A percentile compares a stretch with the other conserved stretches of the same genome.
Conservation (phyloP, 2,113 vertebrate species). For the Heterotilapia buettikoferi region DNA sequence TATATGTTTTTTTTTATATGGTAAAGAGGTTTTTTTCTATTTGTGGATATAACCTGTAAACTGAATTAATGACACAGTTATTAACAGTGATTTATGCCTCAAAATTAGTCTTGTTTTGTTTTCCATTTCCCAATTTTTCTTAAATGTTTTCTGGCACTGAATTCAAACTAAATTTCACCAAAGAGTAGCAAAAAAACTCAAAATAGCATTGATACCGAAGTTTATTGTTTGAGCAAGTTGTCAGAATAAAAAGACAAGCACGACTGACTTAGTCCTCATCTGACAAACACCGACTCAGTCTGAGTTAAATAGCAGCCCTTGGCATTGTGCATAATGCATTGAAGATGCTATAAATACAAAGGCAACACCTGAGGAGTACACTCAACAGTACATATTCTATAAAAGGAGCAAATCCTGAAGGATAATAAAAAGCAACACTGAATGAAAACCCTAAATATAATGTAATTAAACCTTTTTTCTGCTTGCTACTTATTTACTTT, state of each 20-base stretch:
- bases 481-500: background rate
- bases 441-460: background rate
- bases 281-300: background rate
- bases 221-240: background rate
- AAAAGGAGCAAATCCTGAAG: background rate
- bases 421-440: background rate
- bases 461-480: background rate
- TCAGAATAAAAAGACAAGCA: background rate
- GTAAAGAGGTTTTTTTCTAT: background rate
- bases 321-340: background rate
- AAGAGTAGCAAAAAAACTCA: background rate
- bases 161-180: background rate
- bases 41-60: background rate
- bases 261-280: background rate
- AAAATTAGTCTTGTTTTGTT: background rate
- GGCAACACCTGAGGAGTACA: background rate
- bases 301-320: background rate
- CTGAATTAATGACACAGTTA: background rate
- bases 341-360: background rate
- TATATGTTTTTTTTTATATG: accelerated
- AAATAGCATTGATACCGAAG: background rate
- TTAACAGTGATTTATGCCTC: background rate
- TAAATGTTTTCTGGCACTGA: background rate
- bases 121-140: background rate
- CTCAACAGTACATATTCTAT: background rate